These are phyloP conservation scores for Scytalopus superciliaris DNA, from an alignment of 2,113 vertebrate genomes.

Conservation along the genomic window DNA sequence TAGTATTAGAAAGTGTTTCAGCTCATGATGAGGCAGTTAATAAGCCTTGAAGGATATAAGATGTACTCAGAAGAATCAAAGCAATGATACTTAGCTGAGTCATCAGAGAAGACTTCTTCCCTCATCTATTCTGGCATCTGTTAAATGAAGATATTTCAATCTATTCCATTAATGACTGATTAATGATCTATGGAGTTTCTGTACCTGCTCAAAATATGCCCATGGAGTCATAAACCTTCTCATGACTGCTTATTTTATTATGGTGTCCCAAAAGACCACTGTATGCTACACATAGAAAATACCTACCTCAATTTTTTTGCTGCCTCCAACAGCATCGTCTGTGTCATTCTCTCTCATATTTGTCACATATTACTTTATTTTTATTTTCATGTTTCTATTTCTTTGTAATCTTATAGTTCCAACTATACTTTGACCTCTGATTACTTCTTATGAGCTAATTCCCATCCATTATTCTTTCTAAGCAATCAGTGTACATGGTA, in stretches of 20 bases:
- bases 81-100: conserved; percentile 57
- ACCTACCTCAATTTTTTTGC: neutral
- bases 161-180: conserved; percentile 28
- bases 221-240: neutral
- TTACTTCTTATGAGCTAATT: neutral
- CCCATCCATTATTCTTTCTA: neutral
- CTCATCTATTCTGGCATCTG: conserved; percentile 45
- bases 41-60: conserved; percentile 59
- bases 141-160: conserved; percentile 53
- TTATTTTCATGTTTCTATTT: neutral
- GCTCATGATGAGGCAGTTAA: conserved; percentile 45
- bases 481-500: neutral
- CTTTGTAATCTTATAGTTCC: neutral
- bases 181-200: conserved; percentile 45
- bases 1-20: conserved; percentile 35
- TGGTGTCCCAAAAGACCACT: neutral
- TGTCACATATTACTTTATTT: neutral
- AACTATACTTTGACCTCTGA: neutral
- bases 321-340: neutral
- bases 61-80: conserved; percentile 29
- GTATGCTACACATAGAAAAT: neutral
- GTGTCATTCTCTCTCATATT: neutral
- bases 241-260: neutral
- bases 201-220: conserved; percentile 21
- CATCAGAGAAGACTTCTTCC: conserved; percentile 39